Base-by-base conservation (phyloP, 2,888 invertebrate species). In the Eupithecia dodoneata region DNA sequence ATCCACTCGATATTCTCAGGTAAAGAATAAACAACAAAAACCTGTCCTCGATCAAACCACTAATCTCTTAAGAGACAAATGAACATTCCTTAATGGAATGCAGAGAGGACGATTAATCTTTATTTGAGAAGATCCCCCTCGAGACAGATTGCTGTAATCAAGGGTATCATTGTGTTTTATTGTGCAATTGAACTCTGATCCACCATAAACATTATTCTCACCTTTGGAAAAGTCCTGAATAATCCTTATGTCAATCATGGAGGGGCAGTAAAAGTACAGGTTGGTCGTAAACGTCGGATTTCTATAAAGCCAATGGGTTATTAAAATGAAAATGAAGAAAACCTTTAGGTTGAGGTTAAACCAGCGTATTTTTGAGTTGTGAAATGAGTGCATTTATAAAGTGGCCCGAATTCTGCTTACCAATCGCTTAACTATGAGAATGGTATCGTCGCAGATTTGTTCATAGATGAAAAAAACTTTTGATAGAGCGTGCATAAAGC, bases 101-200 rank as follows among this genome's bases (percentile, higher is more conserved):
- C 75, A 73, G 75, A 41, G 55, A 47, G 47, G 47, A 63, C 77
- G n/a, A 81, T 87, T 76, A 79, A 81, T 86, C 83, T 83, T 80
- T 73, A 77, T 85, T 81, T 83, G 59, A 75, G 72, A 78, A 71
- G 77, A 84, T 83, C 82, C 82, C 82, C 83, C 83, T 76, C 80
- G 72, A 66, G 81, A 87, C 85, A 83, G 81, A 87, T 85, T 47
- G 82, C 41, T 30, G 76, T 82, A 78, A 83, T 84, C 81, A 77
- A 74, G 76, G 79, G 70, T 78, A 75, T 76, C 63, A 81, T 79
- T 78, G 81, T 81, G 78, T 77, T 82, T 81, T 80, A 82, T 81
- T 52, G 77, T 79, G 75, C 79, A 78, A 76, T 80, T 80, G 76
- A 79, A 79, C 79, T 69, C 65, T 71, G 71, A 59, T 71, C 45